A percentile compares a stretch with the other conserved stretches of the same genome.
phyloP scores from a whole-genome alignment of 2,888 invertebrate genomes.

The Cephus nigrinus region DNA sequence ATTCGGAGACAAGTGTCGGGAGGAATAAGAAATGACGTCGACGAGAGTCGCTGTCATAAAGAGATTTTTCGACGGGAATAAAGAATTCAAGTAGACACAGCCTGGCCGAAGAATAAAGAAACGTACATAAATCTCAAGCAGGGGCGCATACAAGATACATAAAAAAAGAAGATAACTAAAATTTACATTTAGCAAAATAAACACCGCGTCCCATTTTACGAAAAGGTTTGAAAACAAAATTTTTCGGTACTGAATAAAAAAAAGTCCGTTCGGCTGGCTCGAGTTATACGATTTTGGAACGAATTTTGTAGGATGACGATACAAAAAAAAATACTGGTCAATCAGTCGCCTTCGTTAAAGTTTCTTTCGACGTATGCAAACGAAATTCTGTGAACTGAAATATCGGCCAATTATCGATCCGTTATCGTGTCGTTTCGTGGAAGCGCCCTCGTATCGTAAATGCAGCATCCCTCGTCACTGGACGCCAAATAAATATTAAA shows the following conservation, averaged over 20 bases:
- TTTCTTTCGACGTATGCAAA: too few relatives aligned
- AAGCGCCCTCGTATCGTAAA: too few relatives aligned
- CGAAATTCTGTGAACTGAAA: too few relatives aligned
- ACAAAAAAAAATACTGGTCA: too few relatives aligned
- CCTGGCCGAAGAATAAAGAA: not conserved
- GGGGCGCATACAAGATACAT: not conserved
- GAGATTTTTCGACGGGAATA: not conserved
- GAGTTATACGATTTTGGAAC: not conserved
- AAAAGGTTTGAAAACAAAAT: not conserved
- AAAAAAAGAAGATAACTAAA: not conserved
- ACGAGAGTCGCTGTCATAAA: not conserved
- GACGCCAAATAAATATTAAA: not conserved
- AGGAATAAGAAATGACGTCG: not conserved
- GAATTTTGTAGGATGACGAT: too few relatives aligned
- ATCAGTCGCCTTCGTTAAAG: too few relatives aligned
- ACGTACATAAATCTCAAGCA: not conserved
- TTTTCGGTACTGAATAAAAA: not conserved
- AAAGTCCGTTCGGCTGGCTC: not conserved
- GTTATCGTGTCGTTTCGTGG: too few relatives aligned
- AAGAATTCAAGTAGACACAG: not conserved
- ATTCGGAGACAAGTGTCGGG: not conserved
- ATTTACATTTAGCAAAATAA: not conserved
- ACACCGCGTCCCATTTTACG: not conserved
- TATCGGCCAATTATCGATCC: too few relatives aligned
- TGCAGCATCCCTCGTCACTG: too few relatives aligned